Evolutionary conservation across 2,888 invertebrate genomes (phyloP).

Genomic region (Lasius fuliginosus): DNA sequence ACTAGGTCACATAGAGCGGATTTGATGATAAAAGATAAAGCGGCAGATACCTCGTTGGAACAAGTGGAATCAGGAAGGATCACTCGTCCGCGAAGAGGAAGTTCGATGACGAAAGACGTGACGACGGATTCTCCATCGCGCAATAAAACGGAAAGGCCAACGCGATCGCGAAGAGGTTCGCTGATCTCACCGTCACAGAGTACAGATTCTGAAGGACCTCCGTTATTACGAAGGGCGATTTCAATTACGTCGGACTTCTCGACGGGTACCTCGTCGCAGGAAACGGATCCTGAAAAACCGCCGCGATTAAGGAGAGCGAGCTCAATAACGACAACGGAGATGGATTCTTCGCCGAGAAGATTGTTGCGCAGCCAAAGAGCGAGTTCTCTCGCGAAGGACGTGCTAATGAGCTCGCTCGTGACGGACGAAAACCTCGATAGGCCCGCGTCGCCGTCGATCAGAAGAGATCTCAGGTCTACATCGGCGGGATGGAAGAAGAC

Average conservation of each 20-base stretch:
- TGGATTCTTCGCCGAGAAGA: neutral
- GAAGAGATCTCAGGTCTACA: slow-evolving; percentile 56
- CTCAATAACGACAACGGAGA: neutral
- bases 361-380: slow-evolving; percentile 67
- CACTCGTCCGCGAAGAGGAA: slow-evolving; percentile 54
- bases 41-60: slow-evolving; percentile 20
- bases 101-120: neutral
- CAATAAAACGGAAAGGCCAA: neutral
- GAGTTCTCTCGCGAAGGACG: slow-evolving; percentile 74
- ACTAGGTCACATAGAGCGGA: slow-evolving; percentile 77
- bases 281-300: neutral
- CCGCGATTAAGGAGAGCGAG: slow-evolving; percentile 13
- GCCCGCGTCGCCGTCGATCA: slow-evolving; percentile 22
- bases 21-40: slow-evolving; percentile 67
- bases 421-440: slow-evolving; percentile 31
- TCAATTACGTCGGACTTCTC: neutral
- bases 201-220: neutral
- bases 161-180: neutral
- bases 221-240: neutral
- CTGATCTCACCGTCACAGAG: neutral
- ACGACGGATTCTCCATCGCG: slow-evolving; percentile 16
- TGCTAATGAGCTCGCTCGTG: slow-evolving; percentile 49
- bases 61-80: neutral
- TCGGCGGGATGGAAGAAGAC: slow-evolving; percentile 67
- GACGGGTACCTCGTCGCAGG: neutral